Percentiles rank a stretch among this genome's conserved stretches.
These are phyloP conservation scores for Amblyteles armatorius DNA, from an alignment of 2,888 invertebrate species.

Conservation along the genomic window DNA sequence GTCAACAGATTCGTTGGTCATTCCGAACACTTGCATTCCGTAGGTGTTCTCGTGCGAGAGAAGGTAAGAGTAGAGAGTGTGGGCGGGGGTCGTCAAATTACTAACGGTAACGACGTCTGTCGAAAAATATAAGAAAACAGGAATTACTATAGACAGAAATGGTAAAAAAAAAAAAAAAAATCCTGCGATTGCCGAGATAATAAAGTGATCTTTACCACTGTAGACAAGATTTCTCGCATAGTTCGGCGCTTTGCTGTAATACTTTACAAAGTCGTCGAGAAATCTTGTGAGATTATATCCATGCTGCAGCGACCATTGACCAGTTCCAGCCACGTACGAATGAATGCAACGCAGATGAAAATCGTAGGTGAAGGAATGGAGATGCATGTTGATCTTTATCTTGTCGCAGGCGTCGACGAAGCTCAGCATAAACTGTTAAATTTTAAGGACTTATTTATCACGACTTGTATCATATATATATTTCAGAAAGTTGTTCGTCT, in stretches of 20 bases:
- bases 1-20: slow-evolving; percentile 85
- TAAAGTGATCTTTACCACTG: slow-evolving; percentile 86
- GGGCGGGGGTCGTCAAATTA: slow-evolving; percentile 88
- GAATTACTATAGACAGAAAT: too few species aligned
- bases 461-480: not conserved
- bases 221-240: slow-evolving; percentile 90
- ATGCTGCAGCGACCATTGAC: slow-evolving; percentile 85
- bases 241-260: slow-evolving; percentile 91
- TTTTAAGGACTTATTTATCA: not conserved
- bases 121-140: slow-evolving; percentile 53
- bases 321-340: slow-evolving; percentile 87
- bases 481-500: not conserved
- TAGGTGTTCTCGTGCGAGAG: slow-evolving; percentile 89
- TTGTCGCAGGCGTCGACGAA: slow-evolving; percentile 90
- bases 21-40: slow-evolving; percentile 88
- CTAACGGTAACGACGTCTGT: slow-evolving; percentile 87
- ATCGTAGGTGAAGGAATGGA: slow-evolving; percentile 92
- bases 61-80: slow-evolving; percentile 90
- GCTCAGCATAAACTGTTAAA: slow-evolving; percentile 86
- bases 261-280: slow-evolving; percentile 91
- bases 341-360: slow-evolving; percentile 90
- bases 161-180: too few species aligned
- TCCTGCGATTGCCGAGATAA: not conserved
- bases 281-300: slow-evolving; percentile 91
- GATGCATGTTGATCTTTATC: slow-evolving; percentile 90